Conservation (phyloP, 1,140 invertebrate species). For the Drosophila insularis region DNA sequence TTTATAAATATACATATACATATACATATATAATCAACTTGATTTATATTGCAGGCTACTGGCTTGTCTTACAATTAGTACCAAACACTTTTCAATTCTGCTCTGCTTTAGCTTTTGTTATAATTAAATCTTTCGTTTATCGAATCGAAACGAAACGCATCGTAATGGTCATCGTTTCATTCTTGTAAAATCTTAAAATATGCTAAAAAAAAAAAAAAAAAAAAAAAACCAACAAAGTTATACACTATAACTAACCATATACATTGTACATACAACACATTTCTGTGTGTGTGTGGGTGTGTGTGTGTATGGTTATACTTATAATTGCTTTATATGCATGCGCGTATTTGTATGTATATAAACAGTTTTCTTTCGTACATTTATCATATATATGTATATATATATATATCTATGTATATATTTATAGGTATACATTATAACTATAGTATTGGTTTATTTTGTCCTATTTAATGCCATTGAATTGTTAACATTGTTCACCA, state of each 20-base stretch:
- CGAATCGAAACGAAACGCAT: neutral
- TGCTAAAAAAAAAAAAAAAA: conserved; percentile 63
- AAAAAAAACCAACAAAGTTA: conserved; percentile 58
- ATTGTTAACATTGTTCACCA: conserved; percentile 81
- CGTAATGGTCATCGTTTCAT: conserved; percentile 36
- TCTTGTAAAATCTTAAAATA: conserved; percentile 75
- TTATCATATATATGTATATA: conserved; percentile 25
- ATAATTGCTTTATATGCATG: conserved; percentile 47
- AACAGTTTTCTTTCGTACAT: conserved; percentile 62
- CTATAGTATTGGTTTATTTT: conserved; percentile 42
- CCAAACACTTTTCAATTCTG: conserved; percentile 46
- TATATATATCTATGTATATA: neutral
- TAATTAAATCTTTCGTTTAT: neutral
- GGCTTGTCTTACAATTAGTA: conserved; percentile 38
- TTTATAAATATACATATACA: no score
- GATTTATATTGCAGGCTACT: conserved; percentile 63
- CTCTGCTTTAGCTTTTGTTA: conserved; percentile 21
- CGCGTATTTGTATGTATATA: conserved; percentile 53
- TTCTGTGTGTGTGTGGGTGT: conserved; percentile 42
- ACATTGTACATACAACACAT: conserved; percentile 29
- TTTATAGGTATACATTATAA: conserved; percentile 17
- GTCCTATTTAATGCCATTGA: conserved; percentile 69
- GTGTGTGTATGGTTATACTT: conserved; percentile 41
- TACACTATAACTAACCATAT: conserved; percentile 73
- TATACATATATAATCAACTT: conserved; percentile 29